Evolutionary conservation across 2,888 invertebrate genomes (phyloP).

Genomic region (Drosophila nr. perissopoda): DNA sequence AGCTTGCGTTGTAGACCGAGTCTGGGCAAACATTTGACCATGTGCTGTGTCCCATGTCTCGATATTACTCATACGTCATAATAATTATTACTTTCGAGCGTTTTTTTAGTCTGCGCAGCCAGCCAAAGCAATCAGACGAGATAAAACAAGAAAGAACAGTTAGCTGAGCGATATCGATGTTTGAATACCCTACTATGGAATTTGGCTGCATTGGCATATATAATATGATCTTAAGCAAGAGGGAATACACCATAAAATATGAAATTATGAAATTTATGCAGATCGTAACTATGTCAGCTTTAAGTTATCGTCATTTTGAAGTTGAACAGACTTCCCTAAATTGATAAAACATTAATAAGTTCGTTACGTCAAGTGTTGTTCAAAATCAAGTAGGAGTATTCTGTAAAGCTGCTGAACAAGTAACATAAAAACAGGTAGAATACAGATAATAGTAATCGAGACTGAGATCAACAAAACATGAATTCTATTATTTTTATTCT

Average conservation of each 20-base stretch:
- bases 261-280: neutral
- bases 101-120: constrained; percentile 42
- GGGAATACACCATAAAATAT: neutral
- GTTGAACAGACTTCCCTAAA: neutral
- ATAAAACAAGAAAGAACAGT: constrained; percentile 44
- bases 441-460: neutral
- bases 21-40: constrained; percentile 62
- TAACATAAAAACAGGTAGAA: neutral
- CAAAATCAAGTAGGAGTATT: too few species aligned
- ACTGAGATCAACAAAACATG: neutral
- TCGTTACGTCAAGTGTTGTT: too few species aligned
- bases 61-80: constrained; percentile 77
- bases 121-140: constrained; percentile 51
- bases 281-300: neutral
- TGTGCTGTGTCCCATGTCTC: constrained; percentile 37
- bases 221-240: neutral
- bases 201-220: neutral
- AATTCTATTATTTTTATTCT: neutral
- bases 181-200: constrained; percentile 13
- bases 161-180: neutral
- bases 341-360: neutral
- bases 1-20: constrained; percentile 23
- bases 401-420: neutral
- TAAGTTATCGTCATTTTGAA: neutral
- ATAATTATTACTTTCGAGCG: constrained; percentile 31